Evolutionary conservation across 2,113 vertebrate species (phyloP), one percentile per base, ranked within the genome.

Genomic region (Dolichotis patagonum): DNA sequence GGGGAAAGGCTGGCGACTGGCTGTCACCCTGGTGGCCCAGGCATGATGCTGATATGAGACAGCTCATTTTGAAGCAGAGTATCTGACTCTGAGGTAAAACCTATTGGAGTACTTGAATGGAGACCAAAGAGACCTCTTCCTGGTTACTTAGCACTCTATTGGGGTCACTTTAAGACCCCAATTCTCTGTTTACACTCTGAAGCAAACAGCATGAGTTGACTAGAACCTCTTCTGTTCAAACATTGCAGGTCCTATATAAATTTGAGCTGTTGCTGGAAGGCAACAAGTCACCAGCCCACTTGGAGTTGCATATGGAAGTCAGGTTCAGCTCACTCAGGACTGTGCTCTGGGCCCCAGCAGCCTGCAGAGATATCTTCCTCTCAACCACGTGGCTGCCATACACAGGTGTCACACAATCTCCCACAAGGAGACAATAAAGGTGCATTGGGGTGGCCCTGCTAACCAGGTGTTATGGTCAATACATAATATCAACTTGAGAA

Each of bases 351-450:
- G 43, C 16, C 6, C 10, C 0, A 41, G 22, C 3, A 6, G 4
- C 10, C 0, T 4, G 38, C 26, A 0, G 35, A 0, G 30, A 41
- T 10, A 32, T 12, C 38, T 52, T 32, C 28, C 14, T 46, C 14
- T 7, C 1, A 0, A 58, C 0, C 10, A 38, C 49, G 0, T 1
- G 67, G 41, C 11, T 38, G 28, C 10, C 32, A 1, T 7, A 60
- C 8, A 11, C 5, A 3, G n/a, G 30, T 24, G 1, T 46, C n/a
- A 43, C 30, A 6, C 69, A 20, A 6, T 3, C 13, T 35, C 52
- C 28, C n/a, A 5, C 8, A 28, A 80, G 38, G 56, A 11, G 26
- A 38, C 24, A 6, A n/a, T 5, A 17, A 17, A 19, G 26, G 3
- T 26, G 1, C 62, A 20, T 16, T 19, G 0, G 7, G 67, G 32